These are phyloP conservation scores for Neuroscelio doddi DNA, from an alignment of 2,888 invertebrate species.

Conservation along the genomic window DNA sequence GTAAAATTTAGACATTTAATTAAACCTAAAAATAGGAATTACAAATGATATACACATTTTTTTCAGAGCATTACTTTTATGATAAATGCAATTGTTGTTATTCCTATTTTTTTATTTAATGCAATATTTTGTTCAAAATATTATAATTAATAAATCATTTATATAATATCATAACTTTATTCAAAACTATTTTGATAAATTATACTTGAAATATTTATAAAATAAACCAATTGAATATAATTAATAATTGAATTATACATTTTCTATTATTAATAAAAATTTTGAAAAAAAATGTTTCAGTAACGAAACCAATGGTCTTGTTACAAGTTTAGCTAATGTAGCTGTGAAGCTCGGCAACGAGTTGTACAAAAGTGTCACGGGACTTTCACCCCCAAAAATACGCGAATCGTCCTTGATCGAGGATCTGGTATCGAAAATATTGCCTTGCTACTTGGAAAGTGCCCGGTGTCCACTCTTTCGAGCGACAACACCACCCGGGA, in stretches of 20 bases:
- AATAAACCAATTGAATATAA: too few relatives aligned
- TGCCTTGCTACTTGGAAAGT: conserved; percentile 84
- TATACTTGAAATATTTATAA: too few relatives aligned
- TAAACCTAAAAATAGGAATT: too few relatives aligned
- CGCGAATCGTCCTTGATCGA: conserved; percentile 43
- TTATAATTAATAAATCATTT: too few relatives aligned
- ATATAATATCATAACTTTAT: too few relatives aligned
- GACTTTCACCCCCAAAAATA: conserved; percentile 65
- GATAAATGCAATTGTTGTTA: too few relatives aligned
- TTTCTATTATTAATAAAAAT: conserved; percentile 16
- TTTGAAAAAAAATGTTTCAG: conserved; percentile 51
- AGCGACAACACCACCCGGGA: conserved; percentile 75
- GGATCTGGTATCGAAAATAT: conserved; percentile 74
- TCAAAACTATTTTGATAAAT: too few relatives aligned
- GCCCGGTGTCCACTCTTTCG: conserved; percentile 81
- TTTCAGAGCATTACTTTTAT: too few relatives aligned
- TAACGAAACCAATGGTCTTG: conserved; percentile 43
- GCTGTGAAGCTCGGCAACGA: conserved; percentile 79
- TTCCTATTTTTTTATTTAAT: too few relatives aligned
- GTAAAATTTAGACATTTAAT: too few relatives aligned
- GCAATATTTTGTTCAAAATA: too few relatives aligned
- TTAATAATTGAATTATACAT: conserved; percentile 4
- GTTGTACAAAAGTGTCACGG: conserved; percentile 77
- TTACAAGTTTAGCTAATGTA: conserved; percentile 76
- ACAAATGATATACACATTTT: too few relatives aligned